A percentile compares a stretch with the other conserved stretches of the same genome.
phyloP scores from a whole-genome alignment of 2,797 vertebrate genomes.

The Argya squamiceps region DNA sequence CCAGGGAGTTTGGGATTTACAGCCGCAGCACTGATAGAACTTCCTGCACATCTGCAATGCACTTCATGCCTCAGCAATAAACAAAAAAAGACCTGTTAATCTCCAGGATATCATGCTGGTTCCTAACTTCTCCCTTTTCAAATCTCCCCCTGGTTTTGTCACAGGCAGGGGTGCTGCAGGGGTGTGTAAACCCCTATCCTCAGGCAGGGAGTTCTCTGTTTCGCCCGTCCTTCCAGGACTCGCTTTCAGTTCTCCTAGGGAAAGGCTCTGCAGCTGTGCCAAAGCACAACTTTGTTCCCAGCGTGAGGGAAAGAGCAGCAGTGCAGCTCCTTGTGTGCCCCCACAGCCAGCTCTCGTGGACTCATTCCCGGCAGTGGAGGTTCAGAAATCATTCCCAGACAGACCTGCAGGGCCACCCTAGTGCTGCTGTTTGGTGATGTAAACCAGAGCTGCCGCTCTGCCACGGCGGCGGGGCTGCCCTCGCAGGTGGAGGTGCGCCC shows the following conservation, averaged over 20 bases:
- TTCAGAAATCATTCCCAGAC: background rate
- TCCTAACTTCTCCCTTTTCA: background rate
- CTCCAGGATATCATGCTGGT: background rate
- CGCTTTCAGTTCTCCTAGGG: background rate
- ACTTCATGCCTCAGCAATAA: background rate
- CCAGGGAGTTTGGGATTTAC: background rate
- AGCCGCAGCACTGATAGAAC: fast-evolving
- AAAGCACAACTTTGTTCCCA: background rate
- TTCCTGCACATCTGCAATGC: background rate
- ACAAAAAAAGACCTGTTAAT: background rate
- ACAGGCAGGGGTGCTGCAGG: fast-evolving
- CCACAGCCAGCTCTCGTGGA: background rate
- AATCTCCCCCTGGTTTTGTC: background rate
- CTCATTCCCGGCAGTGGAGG: background rate
- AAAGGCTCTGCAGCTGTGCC: background rate
- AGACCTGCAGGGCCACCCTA: background rate
- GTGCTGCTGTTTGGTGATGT: background rate
- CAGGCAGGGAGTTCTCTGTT: background rate
- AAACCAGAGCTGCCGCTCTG: fast-evolving
- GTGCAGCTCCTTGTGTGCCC: background rate
- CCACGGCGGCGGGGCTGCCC: fast-evolving
- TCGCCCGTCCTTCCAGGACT: background rate
- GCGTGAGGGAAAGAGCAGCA: fast-evolving
- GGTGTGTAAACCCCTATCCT: background rate
- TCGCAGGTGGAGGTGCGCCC: fast-evolving